phyloP scores from a whole-genome alignment of 2,888 invertebrate species.

The Neuroscelio doddi region DNA sequence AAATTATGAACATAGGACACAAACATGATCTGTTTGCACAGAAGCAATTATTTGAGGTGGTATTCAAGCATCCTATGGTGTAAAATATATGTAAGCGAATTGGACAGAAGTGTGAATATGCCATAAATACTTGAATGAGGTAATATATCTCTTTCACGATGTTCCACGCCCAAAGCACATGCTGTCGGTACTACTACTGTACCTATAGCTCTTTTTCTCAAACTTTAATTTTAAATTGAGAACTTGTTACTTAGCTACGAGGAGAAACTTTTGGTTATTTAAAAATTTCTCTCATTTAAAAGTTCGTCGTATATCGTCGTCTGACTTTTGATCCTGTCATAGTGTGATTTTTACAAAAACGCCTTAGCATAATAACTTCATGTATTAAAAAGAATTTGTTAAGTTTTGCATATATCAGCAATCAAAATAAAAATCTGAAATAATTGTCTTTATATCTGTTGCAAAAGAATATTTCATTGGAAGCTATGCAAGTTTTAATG shows the following conservation, averaged over 20 bases:
- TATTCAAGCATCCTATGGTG: conserved; percentile 56
- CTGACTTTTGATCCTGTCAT: conserved; percentile 62
- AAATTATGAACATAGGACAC: no score
- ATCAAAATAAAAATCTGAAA: conserved; percentile 12
- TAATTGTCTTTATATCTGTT: neutral
- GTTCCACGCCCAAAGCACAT: conserved; percentile 70
- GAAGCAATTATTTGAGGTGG: conserved; percentile 68
- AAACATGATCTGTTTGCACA: conserved; percentile 67
- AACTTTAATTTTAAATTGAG: conserved; percentile 35
- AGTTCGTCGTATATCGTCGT: conserved; percentile 35
- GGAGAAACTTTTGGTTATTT: conserved; percentile 23
- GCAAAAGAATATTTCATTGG: no score
- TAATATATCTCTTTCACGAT: conserved; percentile 70
- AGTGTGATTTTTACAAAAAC: conserved; percentile 51
- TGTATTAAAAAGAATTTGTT: conserved; percentile 37
- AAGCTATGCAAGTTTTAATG: no score
- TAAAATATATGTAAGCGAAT: conserved; percentile 51
- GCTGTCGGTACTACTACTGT: conserved; percentile 58
- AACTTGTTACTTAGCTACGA: conserved; percentile 15
- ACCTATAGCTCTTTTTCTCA: conserved; percentile 50
- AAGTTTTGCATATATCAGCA: conserved; percentile 11
- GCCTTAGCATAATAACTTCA: conserved; percentile 33
- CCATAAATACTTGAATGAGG: conserved; percentile 70
- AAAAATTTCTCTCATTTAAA: conserved; percentile 32
- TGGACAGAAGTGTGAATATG: conserved; percentile 66